A percentile compares a stretch with the other conserved stretches of the same genome.
Evolutionary conservation across 37 sponge, comb jelly and placozoan species (phyloP).

Genomic region (Beroe ovata): DNA sequence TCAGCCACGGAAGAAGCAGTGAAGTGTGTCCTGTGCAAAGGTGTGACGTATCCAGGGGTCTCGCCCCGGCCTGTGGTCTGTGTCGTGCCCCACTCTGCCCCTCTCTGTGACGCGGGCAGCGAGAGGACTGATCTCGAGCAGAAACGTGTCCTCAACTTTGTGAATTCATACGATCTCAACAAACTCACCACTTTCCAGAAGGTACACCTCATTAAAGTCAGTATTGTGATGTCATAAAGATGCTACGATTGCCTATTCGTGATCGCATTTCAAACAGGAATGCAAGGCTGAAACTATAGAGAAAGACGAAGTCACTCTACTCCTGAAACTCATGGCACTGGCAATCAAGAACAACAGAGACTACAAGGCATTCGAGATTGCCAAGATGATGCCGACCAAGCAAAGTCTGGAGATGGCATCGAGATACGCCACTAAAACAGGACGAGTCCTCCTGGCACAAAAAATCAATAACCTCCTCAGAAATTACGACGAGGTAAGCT

Average conservation of each 20-base stretch:
- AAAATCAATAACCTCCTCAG: slow-evolving; percentile 59
- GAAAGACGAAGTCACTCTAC: slow-evolving; percentile 47
- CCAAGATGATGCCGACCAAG: slow-evolving; percentile 58
- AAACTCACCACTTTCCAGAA: slow-evolving; percentile 46
- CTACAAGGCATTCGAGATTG: slow-evolving; percentile 62
- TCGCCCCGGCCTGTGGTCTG: slow-evolving; percentile 52
- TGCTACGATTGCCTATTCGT: no score
- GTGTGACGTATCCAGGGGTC: slow-evolving; percentile 37
- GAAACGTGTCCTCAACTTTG: slow-evolving; percentile 16
- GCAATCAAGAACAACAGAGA: slow-evolving; percentile 43
- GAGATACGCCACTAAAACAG: slow-evolving; percentile 38
- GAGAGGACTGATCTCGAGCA: slow-evolving; percentile 48
- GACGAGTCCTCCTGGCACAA: slow-evolving; percentile 6
- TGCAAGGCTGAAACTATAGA: slow-evolving; percentile 1
- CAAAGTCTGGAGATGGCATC: slow-evolving; percentile 63
- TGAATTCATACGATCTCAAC: slow-evolving; percentile 34
- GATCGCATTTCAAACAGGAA: slow-evolving; percentile 28
- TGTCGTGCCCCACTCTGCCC: background rate
- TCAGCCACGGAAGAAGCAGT: slow-evolving; percentile 1
- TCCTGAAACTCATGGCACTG: slow-evolving; percentile 62
- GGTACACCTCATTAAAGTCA: no score
- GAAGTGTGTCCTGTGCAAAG: slow-evolving; percentile 52
- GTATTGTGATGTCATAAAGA: no score
- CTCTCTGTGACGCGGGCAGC: slow-evolving; percentile 25
- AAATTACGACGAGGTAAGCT: slow-evolving; percentile 23